Base-by-base conservation (phyloP, 2,888 invertebrate species). In the Panzeria rudis region DNA sequence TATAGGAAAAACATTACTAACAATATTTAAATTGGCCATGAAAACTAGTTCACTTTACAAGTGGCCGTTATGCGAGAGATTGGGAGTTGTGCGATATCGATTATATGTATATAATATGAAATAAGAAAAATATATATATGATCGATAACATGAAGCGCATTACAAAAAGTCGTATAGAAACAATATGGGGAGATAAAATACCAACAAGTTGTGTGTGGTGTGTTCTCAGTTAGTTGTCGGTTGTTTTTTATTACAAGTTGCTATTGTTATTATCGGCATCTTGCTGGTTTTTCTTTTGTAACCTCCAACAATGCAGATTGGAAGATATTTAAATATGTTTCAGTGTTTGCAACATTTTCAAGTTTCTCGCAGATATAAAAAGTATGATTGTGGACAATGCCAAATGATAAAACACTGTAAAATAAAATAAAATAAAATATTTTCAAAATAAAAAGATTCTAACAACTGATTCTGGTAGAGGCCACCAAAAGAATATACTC, bases 1-100 rank as follows among this genome's bases (percentile, higher is more conserved):
- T 38, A 7, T 29, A 38, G 23, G 17, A 75, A 72, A 52, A 44
- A 38, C 9, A 38, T 13, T 3, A 69, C 32, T 32, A 52, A 62
- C 64, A 62, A 82, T 71, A 77, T 71, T 54, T 64, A 82, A 77
- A 82, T 82, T 82, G 71, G 29, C 82, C 68, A 72, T 72, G 66
- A 71, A 85, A 85, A 85, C 85, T 85, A 85, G 85, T 85, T 75
- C 78, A 78, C 44, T 71, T 78, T 69, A 81, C 68, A 77, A 85
- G 69, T 75, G 56, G 47, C 69, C 50, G 54, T 73, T 73, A 62
- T 73, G 81, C 77, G 69, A 77, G n/a, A 52, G 54, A 71, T 50
- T 20, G 50, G 29, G 25, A 47, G 44, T 44, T 52, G 44, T 20
- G 41, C 15, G 54, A 69, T 62, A 82, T 62, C 29, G 79, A 64